phyloP scores from a whole-genome alignment of 2,113 vertebrate genomes.

The Pteropus alecto region DNA sequence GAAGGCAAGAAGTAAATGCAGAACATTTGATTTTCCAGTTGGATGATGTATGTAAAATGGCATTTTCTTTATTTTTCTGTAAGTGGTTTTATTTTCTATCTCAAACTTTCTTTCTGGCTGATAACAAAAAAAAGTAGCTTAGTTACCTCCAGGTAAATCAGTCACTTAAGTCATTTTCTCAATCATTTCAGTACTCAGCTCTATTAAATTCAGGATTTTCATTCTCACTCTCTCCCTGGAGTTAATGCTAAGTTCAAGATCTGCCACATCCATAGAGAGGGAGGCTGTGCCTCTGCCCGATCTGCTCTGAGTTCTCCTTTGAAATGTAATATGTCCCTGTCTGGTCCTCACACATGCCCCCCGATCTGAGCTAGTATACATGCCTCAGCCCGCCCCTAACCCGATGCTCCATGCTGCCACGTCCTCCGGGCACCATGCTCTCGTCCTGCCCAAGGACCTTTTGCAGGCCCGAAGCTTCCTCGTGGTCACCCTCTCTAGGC shows the following conservation, averaged over 20 bases:
- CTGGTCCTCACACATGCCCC: background rate
- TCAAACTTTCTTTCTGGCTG: background rate
- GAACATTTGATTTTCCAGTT: background rate
- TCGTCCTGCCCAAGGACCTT: too few species aligned
- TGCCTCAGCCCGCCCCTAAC: rapidly evolving
- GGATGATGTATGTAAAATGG: background rate
- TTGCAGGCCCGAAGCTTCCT: background rate
- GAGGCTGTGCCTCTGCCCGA: background rate
- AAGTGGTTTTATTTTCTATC: slow-evolving; percentile 16
- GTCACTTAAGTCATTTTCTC: background rate
- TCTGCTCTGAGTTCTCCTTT: background rate
- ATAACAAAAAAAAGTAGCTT: background rate
- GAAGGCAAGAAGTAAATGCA: background rate
- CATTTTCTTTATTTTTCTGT: background rate
- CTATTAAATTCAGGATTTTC: background rate
- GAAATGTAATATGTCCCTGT: background rate
- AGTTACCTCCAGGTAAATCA: background rate
- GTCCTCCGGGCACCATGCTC: rapidly evolving
- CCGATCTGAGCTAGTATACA: background rate
- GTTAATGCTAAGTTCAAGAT: background rate
- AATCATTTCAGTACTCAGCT: background rate
- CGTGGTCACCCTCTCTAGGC: rapidly evolving
- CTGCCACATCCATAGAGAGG: rapidly evolving
- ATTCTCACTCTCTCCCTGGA: background rate
- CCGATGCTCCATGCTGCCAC: rapidly evolving